Base-by-base conservation (phyloP, 1,140 invertebrate genomes). In the Melanaphis sacchari region DNA sequence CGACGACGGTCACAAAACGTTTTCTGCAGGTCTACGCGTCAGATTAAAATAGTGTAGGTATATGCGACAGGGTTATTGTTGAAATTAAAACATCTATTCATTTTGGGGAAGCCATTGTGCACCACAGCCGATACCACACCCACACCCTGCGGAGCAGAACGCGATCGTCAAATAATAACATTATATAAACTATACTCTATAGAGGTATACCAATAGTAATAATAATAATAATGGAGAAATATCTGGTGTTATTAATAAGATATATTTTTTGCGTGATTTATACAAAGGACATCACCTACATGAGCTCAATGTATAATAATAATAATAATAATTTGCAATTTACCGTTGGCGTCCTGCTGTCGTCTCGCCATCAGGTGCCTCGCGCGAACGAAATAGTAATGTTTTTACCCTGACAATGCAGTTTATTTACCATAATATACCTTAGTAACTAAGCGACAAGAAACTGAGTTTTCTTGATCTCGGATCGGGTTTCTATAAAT, bases 1-100 rank as follows among this genome's bases (percentile, higher is more conserved):
- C 38, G 38, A 66, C 59, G 38, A 84, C 82, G 38, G 38, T 84
- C 24, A 84, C 24, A 84, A 84, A 84, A 40, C 22, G 40, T 22
- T n/a, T 76, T 76, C n/a, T 84, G 40, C 40, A 22, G 38, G 38
- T 84, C 22, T 84, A 41, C 38, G 40, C 59, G 15, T 76, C 59
- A 41, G 38, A 84, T 84, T 84, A 84, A 40, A 40, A 84, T 41
- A 24, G n/a, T 36, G 59, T n/a, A 76, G 59, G 43, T 87, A 87
- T 87, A 87, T 87, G 43, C 26, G 24, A 26, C 26, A 1, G 81
- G 89, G 43, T 81, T 81, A 82, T 92, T 92, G 91, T 82, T 91
- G 40, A 36, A 76, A 59, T 90, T 91, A 43, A 91, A 91, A 92
- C 49, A 43, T 24, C 91, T 92, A 82, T 92, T 92, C 91, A 92